Percentiles rank a stretch among this genome's conserved stretches.
Conservation (phyloP, 2,888 invertebrate species). For the Kuschelorhynchus macadamiae region DNA sequence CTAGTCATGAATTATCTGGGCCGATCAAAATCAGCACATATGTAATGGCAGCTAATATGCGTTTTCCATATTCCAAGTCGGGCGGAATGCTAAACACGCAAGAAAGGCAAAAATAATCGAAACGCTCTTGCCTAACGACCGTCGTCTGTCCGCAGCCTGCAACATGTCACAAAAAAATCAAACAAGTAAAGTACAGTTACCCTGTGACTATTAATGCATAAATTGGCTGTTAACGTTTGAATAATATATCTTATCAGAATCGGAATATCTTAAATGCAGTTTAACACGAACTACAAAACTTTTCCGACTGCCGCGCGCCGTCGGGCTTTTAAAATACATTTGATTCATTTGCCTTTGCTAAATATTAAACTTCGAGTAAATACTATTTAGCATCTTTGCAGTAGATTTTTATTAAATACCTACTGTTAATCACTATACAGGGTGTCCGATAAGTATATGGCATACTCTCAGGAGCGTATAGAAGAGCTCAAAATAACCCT, state of each 20-base stretch:
- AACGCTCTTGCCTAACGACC: slow-evolving; percentile 37
- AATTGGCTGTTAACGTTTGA: slow-evolving; percentile 44
- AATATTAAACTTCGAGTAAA: no score
- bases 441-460: no score
- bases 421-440: no score
- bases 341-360: slow-evolving; percentile 13
- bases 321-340: slow-evolving; percentile 12
- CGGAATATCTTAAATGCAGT: slow-evolving; percentile 42
- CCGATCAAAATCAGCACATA: slow-evolving; percentile 7
- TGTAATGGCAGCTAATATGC: slow-evolving; percentile 5
- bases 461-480: no score
- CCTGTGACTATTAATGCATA: slow-evolving; percentile 45
- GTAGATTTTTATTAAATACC: no score
- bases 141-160: slow-evolving; percentile 36
- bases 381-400: no score
- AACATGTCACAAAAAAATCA: slow-evolving; percentile 41
- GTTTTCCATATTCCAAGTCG: not conserved
- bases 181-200: slow-evolving; percentile 46
- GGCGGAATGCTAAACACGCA: slow-evolving; percentile 1
- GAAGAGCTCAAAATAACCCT: no score
- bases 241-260: slow-evolving; percentile 47
- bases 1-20: not conserved
- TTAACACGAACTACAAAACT: slow-evolving; percentile 39
- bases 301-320: slow-evolving; percentile 23
- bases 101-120: slow-evolving; percentile 39